A percentile compares a stretch with the other conserved stretches of the same genome.
Conservation (phyloP, 2,113 vertebrate genomes). For the Prunella himalayana region DNA sequence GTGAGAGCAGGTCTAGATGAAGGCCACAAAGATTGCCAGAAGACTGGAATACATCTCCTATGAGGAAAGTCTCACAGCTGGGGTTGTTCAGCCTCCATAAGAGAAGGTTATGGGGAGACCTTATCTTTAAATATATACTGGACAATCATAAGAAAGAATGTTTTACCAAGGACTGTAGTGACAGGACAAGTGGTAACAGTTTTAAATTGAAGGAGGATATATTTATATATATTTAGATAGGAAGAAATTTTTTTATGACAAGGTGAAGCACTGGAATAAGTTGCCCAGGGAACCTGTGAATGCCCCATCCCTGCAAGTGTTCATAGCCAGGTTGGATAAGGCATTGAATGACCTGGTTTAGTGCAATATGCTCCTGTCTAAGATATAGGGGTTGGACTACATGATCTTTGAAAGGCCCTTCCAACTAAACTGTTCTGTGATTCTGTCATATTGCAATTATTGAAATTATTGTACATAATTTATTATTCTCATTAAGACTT, state of each 20-base stretch:
- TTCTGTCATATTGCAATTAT: neutral
- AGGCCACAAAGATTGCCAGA: neutral
- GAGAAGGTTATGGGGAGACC: neutral
- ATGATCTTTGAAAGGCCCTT: neutral
- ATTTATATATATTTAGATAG: neutral
- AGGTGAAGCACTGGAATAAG: neutral
- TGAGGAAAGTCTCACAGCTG: neutral
- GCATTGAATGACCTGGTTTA: neutral
- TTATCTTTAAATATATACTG: neutral
- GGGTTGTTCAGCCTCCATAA: neutral
- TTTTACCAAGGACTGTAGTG: neutral
- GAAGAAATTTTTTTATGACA: neutral
- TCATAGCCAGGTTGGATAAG: neutral
- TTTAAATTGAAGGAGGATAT: neutral
- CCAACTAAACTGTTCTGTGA: neutral
- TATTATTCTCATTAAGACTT: neutral
- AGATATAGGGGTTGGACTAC: neutral
- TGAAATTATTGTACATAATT: neutral
- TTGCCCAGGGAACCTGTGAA: neutral
- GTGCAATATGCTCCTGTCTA: neutral
- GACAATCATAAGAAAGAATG: neutral
- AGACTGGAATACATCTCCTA: neutral
- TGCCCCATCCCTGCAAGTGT: neutral
- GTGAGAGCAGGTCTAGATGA: neutral
- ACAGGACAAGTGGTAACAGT: neutral